A percentile compares a stretch with the other conserved stretches of the same genome.
phyloP scores from a whole-genome alignment of 2,888 invertebrate genomes.

The Eupelmus urozonus region DNA sequence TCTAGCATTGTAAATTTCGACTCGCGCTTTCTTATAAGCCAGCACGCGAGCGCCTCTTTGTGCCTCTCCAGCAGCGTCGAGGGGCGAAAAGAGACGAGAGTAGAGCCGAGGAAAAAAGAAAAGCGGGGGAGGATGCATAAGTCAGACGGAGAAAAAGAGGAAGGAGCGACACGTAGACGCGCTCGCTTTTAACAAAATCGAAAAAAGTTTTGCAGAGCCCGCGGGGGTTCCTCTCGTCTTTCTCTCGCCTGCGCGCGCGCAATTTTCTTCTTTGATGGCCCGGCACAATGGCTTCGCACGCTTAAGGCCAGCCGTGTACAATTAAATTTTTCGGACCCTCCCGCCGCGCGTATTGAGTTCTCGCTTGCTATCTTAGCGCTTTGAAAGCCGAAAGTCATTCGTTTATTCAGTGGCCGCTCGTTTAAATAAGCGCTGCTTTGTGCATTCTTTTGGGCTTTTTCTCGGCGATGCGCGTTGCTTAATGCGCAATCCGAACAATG shows the following conservation, averaged over 20 bases:
- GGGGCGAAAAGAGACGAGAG: conserved; percentile 28
- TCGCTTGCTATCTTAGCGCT: neutral
- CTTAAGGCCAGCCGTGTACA: conserved; percentile 25
- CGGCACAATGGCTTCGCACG: conserved; percentile 17
- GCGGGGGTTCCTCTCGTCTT: neutral
- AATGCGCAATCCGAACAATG: too few species aligned
- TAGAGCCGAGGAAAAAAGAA: conserved; percentile 7
- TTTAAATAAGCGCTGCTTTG: neutral
- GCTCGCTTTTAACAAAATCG: conserved; percentile 53
- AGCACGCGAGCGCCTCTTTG: conserved; percentile 30
- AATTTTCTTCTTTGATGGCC: conserved; percentile 48
- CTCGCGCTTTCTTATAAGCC: conserved; percentile 2
- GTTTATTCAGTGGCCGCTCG: neutral
- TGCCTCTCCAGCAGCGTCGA: neutral
- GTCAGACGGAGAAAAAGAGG: neutral
- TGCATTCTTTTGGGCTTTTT: too few species aligned
- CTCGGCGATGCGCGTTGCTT: too few species aligned
- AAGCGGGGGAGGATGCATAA: conserved; percentile 16
- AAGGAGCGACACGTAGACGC: too few species aligned
- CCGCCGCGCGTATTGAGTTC: neutral
- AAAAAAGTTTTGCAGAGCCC: conserved; percentile 51
- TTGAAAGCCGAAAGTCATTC: conserved; percentile 26
- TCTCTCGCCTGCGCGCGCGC: conserved; percentile 13
- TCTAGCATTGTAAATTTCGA: neutral
- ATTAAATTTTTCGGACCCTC: conserved; percentile 26